A percentile compares a stretch with the other conserved stretches of the same genome.
Conservation (phyloP, 2,888 invertebrate species). For the Ophion obscuratus region DNA sequence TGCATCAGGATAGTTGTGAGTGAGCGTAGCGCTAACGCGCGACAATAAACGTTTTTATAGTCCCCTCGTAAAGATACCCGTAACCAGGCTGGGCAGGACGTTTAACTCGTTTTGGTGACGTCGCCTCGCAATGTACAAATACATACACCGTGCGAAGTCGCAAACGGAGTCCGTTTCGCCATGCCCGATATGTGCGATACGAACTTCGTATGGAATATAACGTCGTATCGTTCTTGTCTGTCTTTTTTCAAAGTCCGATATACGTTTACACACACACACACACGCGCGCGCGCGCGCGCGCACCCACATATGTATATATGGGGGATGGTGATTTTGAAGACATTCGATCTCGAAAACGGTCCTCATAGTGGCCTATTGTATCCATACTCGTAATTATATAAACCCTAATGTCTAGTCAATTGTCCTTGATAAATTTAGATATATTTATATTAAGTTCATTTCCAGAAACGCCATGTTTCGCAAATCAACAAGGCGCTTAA, state of each 20-base stretch:
- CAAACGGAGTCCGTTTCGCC: constrained; percentile 10
- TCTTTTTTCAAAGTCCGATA: neutral
- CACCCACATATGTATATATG: neutral
- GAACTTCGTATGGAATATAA: constrained; percentile 16
- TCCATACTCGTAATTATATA: neutral
- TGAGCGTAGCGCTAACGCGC: constrained; percentile 53
- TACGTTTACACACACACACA: no score
- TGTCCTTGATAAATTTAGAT: no score
- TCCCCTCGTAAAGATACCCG: constrained; percentile 72
- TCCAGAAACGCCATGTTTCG: no score
- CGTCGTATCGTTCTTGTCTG: constrained; percentile 19
- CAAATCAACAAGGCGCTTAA: no score
- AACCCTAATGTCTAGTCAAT: no score
- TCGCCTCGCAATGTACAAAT: constrained; percentile 36
- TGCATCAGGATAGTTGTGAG: constrained; percentile 31
- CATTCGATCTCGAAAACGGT: neutral
- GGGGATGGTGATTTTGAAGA: neutral
- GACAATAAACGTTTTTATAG: constrained; percentile 73
- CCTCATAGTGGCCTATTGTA: neutral
- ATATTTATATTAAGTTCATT: no score
- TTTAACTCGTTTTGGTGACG: constrained; percentile 60
- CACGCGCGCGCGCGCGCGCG: no score
- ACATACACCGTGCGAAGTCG: constrained; percentile 15
- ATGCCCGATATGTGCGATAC: constrained; percentile 1
- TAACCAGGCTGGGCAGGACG: constrained; percentile 38